Conservation (phyloP, 2,888 invertebrate genomes). For the Drosophila kuntzei region DNA sequence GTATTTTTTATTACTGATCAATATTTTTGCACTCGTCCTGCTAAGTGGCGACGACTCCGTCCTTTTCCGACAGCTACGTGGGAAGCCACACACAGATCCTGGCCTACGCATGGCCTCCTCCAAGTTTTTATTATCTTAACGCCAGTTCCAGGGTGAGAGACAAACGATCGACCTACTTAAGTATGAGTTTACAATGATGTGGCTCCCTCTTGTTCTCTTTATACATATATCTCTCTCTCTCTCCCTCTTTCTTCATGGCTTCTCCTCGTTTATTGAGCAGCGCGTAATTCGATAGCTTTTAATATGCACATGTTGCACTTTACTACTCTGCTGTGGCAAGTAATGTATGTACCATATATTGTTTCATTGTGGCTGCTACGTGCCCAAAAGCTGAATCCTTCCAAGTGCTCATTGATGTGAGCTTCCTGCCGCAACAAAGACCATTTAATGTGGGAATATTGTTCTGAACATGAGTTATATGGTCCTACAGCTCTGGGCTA, state of each 20-base stretch:
- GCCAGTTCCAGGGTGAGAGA: constrained; percentile 20
- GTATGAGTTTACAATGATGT: constrained; percentile 1
- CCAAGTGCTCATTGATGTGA: constrained; percentile 74
- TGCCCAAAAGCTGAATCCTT: constrained; percentile 68
- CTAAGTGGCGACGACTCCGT: constrained; percentile 48
- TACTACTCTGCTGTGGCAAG: constrained; percentile 32
- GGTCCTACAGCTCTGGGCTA: neutral
- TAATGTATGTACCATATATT: constrained; percentile 25
- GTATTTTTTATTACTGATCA: constrained; percentile 70
- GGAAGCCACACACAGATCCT: constrained; percentile 63
- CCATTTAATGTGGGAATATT: constrained; percentile 75
- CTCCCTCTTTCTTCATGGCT: neutral
- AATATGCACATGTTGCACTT: constrained; percentile 63
- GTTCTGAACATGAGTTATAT: constrained; percentile 48
- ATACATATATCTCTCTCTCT: neutral
- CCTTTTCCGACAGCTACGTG: constrained; percentile 23
- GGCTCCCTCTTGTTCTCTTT: neutral
- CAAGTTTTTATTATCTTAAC: constrained; percentile 38
- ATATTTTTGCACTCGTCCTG: constrained; percentile 72
- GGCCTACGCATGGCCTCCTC: constrained; percentile 7
- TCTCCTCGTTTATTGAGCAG: neutral
- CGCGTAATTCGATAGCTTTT: constrained; percentile 51
- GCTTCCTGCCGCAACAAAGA: constrained; percentile 67
- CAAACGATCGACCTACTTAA: constrained; percentile 43
- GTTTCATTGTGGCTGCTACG: constrained; percentile 64